These are phyloP conservation scores for Campylorhamphus procurvoides DNA, from an alignment of 2,113 vertebrate species.

Conservation along the genomic window DNA sequence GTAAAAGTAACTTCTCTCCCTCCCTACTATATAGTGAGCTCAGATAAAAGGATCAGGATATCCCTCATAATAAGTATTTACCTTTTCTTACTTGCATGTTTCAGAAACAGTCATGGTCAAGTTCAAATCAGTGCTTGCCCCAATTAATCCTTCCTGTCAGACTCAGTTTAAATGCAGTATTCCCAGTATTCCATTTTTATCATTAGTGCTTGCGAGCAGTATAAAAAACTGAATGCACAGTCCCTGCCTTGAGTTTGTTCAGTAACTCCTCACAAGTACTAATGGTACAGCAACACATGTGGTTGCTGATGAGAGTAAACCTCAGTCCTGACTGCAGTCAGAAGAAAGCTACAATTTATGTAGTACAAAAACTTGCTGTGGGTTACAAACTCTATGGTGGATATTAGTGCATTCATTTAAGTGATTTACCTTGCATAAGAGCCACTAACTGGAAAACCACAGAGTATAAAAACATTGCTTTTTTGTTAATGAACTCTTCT, in stretches of 20 bases:
- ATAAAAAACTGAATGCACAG: not conserved
- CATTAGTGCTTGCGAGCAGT: not conserved
- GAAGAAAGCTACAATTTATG: not conserved
- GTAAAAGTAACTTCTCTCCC: conserved; percentile 2
- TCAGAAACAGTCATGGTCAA: not conserved
- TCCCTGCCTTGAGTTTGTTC: not conserved
- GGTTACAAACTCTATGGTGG: not conserved
- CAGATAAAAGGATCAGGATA: conserved; percentile 20
- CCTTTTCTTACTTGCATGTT: not conserved
- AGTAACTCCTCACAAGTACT: not conserved
- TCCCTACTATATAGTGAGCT: not conserved
- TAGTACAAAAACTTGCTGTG: not conserved
- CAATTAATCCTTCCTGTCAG: not conserved
- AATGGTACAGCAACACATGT: not conserved
- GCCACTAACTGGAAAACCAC: not conserved
- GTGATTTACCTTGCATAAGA: not conserved
- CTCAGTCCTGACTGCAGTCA: not conserved
- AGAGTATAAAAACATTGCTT: not conserved
- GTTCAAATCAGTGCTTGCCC: not conserved
- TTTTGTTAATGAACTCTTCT: conserved; percentile 1
- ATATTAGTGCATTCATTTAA: not conserved
- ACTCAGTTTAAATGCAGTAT: not conserved
- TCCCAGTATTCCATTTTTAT: not conserved
- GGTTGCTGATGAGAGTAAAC: not conserved
- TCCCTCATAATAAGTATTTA: not conserved